phyloP scores from a whole-genome alignment of 2,113 vertebrate genomes.

The Anhinga anhinga region DNA sequence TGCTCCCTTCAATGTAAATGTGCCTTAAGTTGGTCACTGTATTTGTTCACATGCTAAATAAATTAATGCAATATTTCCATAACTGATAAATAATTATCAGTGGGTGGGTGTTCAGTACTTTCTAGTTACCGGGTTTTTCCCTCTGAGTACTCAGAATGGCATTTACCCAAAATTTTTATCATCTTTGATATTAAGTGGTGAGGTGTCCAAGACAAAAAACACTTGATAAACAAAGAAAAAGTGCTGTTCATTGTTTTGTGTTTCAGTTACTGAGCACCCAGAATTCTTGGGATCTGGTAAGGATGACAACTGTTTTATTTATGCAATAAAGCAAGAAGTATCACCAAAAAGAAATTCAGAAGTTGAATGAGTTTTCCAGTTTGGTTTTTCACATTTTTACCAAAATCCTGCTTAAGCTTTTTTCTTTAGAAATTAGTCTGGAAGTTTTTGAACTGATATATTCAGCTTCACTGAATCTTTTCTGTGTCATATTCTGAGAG shows the following conservation, averaged over 20 bases:
- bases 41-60: neutral
- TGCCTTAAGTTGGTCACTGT: neutral
- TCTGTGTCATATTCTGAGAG: neutral
- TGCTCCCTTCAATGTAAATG: neutral
- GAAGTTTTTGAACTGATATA: neutral
- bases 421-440: neutral
- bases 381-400: neutral
- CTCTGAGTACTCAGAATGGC: neutral
- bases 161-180: neutral
- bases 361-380: fast-evolving
- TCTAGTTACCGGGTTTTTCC: neutral
- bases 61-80: neutral
- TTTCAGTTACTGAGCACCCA: neutral
- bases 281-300: neutral
- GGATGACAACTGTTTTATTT: neutral
- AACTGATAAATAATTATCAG: neutral
- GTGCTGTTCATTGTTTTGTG: neutral
- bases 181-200: neutral
- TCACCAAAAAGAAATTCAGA: neutral
- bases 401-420: neutral
- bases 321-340: neutral
- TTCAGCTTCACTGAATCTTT: neutral
- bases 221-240: neutral
- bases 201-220: neutral
- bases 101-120: neutral